These are phyloP conservation scores for Chrysopilus asiliformis DNA, from an alignment of 2,888 invertebrate species.

Conservation along the genomic window DNA sequence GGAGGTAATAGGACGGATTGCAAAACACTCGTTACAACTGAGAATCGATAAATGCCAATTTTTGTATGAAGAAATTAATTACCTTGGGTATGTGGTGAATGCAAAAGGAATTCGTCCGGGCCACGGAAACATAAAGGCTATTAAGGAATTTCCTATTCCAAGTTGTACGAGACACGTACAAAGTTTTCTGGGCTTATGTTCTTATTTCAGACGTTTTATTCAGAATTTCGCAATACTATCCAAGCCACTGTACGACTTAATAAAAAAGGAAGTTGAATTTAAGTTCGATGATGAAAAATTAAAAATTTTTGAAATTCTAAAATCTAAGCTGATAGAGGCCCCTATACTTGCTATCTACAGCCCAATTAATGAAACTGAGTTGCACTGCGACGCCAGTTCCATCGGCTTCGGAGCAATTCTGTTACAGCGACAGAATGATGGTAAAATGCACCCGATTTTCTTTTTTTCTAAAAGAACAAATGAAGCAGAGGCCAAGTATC, in stretches of 20 bases:
- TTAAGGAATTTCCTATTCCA: too few relatives aligned
- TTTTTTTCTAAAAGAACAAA: conserved; percentile 21
- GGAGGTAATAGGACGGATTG: too few relatives aligned
- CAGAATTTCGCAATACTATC: conserved; percentile 16
- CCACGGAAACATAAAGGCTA: too few relatives aligned
- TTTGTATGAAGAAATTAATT: too few relatives aligned
- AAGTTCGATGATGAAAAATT: conserved; percentile 7
- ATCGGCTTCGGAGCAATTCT: conserved; percentile 20
- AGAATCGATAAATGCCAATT: too few relatives aligned
- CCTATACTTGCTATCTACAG: neutral
- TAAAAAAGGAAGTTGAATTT: conserved; percentile 10
- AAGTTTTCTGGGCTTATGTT: too few relatives aligned
- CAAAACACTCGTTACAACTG: too few relatives aligned
- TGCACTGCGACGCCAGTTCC: too few relatives aligned
- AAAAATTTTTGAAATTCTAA: conserved; percentile 8
- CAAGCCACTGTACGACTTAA: conserved; percentile 22
- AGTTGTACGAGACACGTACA: too few relatives aligned
- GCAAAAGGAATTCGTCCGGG: too few relatives aligned
- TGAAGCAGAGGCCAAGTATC: conserved; percentile 18
- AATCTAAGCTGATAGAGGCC: conserved; percentile 6
- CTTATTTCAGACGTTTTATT: conserved; percentile 13
- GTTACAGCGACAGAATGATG: conserved; percentile 15
- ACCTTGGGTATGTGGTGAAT: too few relatives aligned
- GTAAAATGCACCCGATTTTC: conserved; percentile 19
- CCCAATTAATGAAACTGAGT: conserved; percentile 17